Conservation (phyloP, 53 echinoderm and acorn worm species). For the Echinometra lucunter region DNA sequence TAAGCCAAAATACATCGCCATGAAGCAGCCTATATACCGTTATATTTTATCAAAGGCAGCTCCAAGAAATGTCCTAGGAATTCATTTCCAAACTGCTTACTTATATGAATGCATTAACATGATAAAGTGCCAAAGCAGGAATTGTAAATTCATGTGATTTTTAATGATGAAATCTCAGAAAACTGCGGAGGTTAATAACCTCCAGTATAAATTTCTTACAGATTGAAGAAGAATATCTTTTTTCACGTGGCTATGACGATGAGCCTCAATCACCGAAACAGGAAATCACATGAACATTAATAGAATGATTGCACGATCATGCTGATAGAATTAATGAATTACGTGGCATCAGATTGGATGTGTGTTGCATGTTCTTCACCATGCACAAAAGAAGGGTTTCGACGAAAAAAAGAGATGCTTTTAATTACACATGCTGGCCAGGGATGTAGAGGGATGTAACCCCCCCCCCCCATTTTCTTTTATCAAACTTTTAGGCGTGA, state of each 20-base stretch:
- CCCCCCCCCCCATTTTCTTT: not conserved
- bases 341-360: not conserved
- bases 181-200: not conserved
- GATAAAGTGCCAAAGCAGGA: too few species aligned
- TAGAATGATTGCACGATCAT: not conserved
- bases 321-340: not conserved
- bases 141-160: not conserved
- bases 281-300: conserved; percentile 20
- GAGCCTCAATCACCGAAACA: not conserved
- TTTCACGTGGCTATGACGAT: not conserved
- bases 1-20: too few species aligned
- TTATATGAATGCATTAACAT: too few species aligned
- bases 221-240: not conserved
- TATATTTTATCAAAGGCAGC: too few species aligned
- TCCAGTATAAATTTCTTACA: not conserved
- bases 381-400: not conserved
- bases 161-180: not conserved
- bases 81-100: too few species aligned
- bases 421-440: not conserved
- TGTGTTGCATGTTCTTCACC: not conserved
- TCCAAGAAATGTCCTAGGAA: too few species aligned
- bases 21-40: too few species aligned
- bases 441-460: not conserved
- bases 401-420: not conserved
- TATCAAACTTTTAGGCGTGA: too few species aligned